A percentile compares a stretch with the other conserved stretches of the same genome.
Evolutionary conservation across 2,888 invertebrate species (phyloP).

Genomic region (Caenorhabditis sp.): DNA sequence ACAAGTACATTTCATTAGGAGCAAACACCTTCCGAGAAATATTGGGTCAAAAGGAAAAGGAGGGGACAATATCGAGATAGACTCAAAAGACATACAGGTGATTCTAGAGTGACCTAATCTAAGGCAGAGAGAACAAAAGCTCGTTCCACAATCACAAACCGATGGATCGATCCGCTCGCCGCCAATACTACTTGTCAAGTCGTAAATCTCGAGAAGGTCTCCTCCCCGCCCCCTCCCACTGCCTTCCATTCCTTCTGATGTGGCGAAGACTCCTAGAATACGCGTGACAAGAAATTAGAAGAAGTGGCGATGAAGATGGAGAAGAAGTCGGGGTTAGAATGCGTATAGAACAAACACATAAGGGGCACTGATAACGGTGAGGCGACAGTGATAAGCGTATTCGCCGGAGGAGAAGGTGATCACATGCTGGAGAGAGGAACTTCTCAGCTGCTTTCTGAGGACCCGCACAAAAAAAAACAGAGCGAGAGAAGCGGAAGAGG

Average conservation of each 20-base stretch:
- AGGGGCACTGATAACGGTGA: conserved; percentile 26
- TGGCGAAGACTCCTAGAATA: conserved; percentile 48
- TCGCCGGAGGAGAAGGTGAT: conserved; percentile 29
- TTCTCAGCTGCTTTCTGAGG: conserved; percentile 10
- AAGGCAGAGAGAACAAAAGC: not conserved
- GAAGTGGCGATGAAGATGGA: conserved; percentile 39
- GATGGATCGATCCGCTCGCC: conserved; percentile 9
- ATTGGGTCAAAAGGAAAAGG: too few species aligned
- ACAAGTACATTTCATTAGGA: too few species aligned
- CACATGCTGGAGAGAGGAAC: conserved; percentile 24
- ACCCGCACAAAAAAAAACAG: conserved; percentile 23
- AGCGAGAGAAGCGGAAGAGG: conserved; percentile 19
- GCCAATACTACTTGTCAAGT: conserved; percentile 43
- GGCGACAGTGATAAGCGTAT: conserved; percentile 40
- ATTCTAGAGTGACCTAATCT: too few species aligned
- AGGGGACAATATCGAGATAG: too few species aligned
- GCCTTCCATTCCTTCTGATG: conserved; percentile 46
- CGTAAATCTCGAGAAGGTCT: conserved; percentile 54
- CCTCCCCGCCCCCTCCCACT: conserved; percentile 23
- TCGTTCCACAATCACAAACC: not conserved
- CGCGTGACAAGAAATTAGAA: conserved; percentile 53
- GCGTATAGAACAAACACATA: conserved; percentile 54
- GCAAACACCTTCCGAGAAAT: too few species aligned
- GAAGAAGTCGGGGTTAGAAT: conserved; percentile 47
- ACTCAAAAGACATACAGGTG: too few species aligned